Evolutionary conservation across 2,888 invertebrate species (phyloP).

Genomic region (Melanargia galathea): DNA sequence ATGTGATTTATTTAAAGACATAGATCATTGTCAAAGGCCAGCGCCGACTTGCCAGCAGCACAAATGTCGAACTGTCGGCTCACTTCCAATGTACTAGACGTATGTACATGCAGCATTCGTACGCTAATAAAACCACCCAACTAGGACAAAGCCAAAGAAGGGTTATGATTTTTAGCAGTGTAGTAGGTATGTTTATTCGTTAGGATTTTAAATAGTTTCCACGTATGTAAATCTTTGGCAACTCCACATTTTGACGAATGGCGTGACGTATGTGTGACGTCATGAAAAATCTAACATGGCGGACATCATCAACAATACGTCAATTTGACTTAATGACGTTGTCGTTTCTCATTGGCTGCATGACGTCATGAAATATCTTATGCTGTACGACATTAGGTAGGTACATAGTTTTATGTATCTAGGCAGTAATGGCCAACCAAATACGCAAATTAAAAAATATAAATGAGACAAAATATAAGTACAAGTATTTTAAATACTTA

Average conservation of each 20-base stretch:
- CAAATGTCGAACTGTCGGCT: conserved; percentile 59
- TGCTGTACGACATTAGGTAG: neutral
- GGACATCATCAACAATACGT: neutral
- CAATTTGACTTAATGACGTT: neutral
- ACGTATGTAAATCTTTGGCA: neutral
- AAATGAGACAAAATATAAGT: no score
- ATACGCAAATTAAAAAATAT: no score
- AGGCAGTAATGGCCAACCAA: no score
- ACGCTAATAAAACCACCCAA: conserved; percentile 1
- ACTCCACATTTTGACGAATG: neutral
- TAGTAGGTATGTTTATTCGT: neutral
- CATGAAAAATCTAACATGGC: conserved; percentile 4
- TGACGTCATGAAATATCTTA: neutral
- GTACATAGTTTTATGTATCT: no score
- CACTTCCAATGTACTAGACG: conserved; percentile 50
- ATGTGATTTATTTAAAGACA: conserved; percentile 53
- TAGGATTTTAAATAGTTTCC: no score
- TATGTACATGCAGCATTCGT: neutral
- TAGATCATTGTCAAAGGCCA: conserved; percentile 57
- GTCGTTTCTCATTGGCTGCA: neutral
- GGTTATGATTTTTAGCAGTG: neutral
- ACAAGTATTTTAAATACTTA: no score
- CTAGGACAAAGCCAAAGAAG: neutral
- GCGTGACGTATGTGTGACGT: neutral
- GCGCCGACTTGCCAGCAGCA: conserved; percentile 55